Base-by-base conservation (phyloP, 2,797 vertebrate genomes). In the Poeciliopsis infans region DNA sequence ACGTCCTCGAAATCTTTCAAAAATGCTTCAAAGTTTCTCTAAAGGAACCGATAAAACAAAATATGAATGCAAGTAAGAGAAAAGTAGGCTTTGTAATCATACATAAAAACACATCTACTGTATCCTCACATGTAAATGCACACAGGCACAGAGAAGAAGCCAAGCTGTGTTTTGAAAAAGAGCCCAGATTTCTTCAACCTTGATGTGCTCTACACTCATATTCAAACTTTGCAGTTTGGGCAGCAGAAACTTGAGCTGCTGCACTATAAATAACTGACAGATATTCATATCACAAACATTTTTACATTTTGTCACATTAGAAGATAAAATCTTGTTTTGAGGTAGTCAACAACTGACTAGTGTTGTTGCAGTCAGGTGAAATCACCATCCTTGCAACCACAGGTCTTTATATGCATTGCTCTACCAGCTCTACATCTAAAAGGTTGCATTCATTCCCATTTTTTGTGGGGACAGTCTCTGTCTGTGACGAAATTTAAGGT, bases 151-250 rank as follows among this genome's bases (percentile, higher is more conserved):
- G 83, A n/a, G 79, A 86, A 86, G 86, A 84, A 69, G 25, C 87
- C 92, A 94, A 90, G 91, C 93, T 94, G 94, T 84, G 93, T 83
- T 90, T 93, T 94, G 89, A 95, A 93, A 74, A 77, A 85, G 85
- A 78, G 95, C 93, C 93, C 92, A 94, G 90, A 92, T 89, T 92
- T 84, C 91, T 82, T 87, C 83, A 81, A 91, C 88, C 88, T 91
- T 93, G 85, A 92, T 91, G 83, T 28, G 47, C 45, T 87, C 33
- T 64, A 77, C 87, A 87, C 85, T 83, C 43, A 79, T 76, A 74
- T 77, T 87, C 81, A 83, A 84, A 89, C 87, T 87, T 87, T 83
- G 82, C 74, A 84, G 81, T 84, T 59, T 85, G 83, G 80, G 82
- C 72, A 0, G 1, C 76, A 86, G 55, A 66, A 70, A 77, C 49